These are phyloP conservation scores for Pseudopipra pipra DNA, from an alignment of 2,113 vertebrate genomes.

Conservation along the genomic window DNA sequence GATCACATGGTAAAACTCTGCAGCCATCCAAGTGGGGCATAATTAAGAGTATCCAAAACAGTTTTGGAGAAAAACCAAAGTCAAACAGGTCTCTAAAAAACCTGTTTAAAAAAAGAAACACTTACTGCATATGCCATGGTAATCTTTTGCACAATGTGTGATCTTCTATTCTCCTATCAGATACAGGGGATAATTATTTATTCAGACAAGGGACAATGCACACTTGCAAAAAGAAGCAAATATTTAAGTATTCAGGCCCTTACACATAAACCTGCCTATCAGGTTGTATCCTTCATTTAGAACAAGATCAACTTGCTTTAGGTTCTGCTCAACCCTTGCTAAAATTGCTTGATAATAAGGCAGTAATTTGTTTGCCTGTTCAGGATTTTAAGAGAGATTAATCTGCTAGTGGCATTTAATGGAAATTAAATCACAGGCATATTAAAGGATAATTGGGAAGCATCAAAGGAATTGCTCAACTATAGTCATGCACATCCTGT, in stretches of 20 bases:
- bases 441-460: conserved; percentile 66
- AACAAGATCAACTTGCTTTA: conserved; percentile 35
- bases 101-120: not conserved
- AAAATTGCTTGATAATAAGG: conserved; percentile 59
- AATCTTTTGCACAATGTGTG: not conserved
- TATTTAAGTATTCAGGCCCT: not conserved
- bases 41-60: not conserved
- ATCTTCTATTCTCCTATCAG: not conserved
- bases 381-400: conserved; percentile 71
- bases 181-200: not conserved
- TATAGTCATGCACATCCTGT: conserved; percentile 9
- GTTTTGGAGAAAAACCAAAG: not conserved
- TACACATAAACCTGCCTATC: not conserved
- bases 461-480: conserved; percentile 59
- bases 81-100: not conserved
- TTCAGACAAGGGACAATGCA: not conserved
- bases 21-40: not conserved
- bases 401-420: conserved; percentile 69
- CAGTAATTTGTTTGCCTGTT: conserved; percentile 63
- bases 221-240: not conserved
- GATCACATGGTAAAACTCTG: not conserved
- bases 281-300: not conserved
- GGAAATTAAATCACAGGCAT: conserved; percentile 69
- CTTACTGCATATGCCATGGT: not conserved
- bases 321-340: conserved; percentile 40